Base-by-base conservation (phyloP, 2,888 invertebrate species). In the Junonia oenone region DNA sequence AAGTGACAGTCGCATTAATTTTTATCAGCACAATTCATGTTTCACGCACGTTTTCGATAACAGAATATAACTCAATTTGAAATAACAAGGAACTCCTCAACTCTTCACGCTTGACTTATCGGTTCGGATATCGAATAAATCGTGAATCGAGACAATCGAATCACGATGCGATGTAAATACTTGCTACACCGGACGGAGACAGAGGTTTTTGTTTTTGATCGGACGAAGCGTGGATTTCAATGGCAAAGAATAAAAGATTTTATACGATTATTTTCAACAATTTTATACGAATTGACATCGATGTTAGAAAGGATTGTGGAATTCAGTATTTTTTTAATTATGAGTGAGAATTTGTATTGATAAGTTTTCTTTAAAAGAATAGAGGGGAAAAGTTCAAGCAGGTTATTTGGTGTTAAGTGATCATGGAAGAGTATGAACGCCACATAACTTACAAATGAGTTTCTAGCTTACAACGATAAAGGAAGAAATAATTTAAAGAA, bases 41-140 rank as follows among this genome's bases (percentile, higher is more conserved):
- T 31, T 55, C 57, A 57, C 52, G 52, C 60, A 53, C 52, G 19
- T 3, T 31, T 27, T 22, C 37, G 46, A 57, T 55, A 54, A 61
- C 56, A 59, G 49, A 33, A 55, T 61, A 62, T 63, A 64, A 62
- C 60, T 62, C 66, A 65, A 63, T 61, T 57, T 56, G 52, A 61
- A 63, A 56, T 59, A 57, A 55, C 55, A 53, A 40, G 37, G 40
- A 46, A 55, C 55, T 61, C 55, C 38, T 55, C 55, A 47, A 38
- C 22, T 72, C 71, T 43, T 43, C 72, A 72, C 68, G 71, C 72
- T 58, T 57, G 60, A 71, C 68, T 68, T 53, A 56, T 71, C 49
- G 55, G 14, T 40, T 43, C 70, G 62, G 64, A 67, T 70, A 81
- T 79, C 79, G 75, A 76, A 75, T 76, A 76, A 76, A 76, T 76